These are phyloP conservation scores for Xanthorhoe designata DNA, from an alignment of 2,888 invertebrate species.

Conservation along the genomic window DNA sequence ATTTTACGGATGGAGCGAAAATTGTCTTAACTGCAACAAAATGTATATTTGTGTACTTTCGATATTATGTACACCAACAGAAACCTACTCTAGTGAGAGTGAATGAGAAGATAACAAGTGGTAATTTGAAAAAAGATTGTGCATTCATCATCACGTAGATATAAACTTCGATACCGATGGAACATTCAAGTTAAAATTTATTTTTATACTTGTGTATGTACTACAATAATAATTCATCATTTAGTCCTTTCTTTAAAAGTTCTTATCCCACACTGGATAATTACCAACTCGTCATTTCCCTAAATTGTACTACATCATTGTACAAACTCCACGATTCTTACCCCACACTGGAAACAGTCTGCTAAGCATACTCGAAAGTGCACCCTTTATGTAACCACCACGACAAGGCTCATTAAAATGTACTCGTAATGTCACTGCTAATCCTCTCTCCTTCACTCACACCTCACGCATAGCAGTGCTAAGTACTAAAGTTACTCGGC, in stretches of 20 bases:
- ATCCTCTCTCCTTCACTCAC: constrained; percentile 39
- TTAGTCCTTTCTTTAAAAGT: too few species aligned
- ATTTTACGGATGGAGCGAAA: neutral
- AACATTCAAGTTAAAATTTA: too few species aligned
- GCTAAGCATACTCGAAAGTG: constrained; percentile 1
- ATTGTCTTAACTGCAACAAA: neutral
- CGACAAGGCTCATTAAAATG: constrained; percentile 29
- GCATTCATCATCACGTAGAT: too few species aligned
- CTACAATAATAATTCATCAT: too few species aligned
- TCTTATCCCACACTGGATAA: too few species aligned
- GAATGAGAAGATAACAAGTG: too few species aligned
- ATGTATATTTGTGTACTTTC: too few species aligned
- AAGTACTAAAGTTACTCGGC: constrained; percentile 61
- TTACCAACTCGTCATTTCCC: neutral
- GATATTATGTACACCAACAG: too few species aligned
- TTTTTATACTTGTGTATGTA: too few species aligned
- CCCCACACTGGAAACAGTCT: neutral
- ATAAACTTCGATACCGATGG: too few species aligned
- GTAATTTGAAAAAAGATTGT: too few species aligned
- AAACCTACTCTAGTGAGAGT: too few species aligned
- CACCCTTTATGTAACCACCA: constrained; percentile 18
- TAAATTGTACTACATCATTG: neutral
- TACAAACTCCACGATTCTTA: neutral
- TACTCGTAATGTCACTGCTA: constrained; percentile 30
- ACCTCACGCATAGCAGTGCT: constrained; percentile 63